phyloP scores from a whole-genome alignment of 2,888 invertebrate genomes.

The Lochmaea crataegi region DNA sequence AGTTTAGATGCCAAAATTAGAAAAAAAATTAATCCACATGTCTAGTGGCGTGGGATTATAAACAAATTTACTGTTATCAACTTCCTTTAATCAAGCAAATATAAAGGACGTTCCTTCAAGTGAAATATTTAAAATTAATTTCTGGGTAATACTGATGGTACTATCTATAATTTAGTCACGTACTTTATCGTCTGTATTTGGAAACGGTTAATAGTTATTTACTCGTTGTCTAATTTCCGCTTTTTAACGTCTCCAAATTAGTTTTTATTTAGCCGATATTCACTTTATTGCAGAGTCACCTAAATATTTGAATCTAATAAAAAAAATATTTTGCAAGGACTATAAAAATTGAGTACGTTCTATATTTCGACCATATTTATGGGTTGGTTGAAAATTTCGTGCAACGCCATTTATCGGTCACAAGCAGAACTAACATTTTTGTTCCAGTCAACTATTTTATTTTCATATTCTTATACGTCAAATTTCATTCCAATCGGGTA shows the following conservation, averaged over 20 bases:
- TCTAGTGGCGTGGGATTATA: too few species aligned
- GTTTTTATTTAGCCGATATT: neutral
- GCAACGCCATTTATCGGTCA: too few species aligned
- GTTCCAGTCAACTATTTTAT: too few species aligned
- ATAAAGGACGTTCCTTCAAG: neutral
- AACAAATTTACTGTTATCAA: neutral
- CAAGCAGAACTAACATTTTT: too few species aligned
- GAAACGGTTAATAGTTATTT: slow-evolving; percentile 47
- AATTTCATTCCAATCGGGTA: too few species aligned
- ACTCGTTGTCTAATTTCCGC: slow-evolving; percentile 47
- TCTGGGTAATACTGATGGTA: slow-evolving; percentile 2
- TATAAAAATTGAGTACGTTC: neutral
- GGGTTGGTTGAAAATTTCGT: too few species aligned
- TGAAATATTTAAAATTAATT: slow-evolving; percentile 2
- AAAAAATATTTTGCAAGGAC: neutral
- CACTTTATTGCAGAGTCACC: neutral
- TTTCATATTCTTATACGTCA: too few species aligned
- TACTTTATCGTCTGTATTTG: slow-evolving; percentile 33
- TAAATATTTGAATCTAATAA: neutral
- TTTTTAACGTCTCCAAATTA: slow-evolving; percentile 17
- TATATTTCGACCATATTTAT: neutral
- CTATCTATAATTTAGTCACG: slow-evolving; percentile 37
- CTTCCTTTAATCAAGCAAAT: slow-evolving; percentile 2
- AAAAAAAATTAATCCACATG: too few species aligned
- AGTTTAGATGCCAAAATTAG: too few species aligned